These are phyloP conservation scores for Brienomyrus brachyistius DNA, from an alignment of 2,113 vertebrate species.

Conservation along the genomic window DNA sequence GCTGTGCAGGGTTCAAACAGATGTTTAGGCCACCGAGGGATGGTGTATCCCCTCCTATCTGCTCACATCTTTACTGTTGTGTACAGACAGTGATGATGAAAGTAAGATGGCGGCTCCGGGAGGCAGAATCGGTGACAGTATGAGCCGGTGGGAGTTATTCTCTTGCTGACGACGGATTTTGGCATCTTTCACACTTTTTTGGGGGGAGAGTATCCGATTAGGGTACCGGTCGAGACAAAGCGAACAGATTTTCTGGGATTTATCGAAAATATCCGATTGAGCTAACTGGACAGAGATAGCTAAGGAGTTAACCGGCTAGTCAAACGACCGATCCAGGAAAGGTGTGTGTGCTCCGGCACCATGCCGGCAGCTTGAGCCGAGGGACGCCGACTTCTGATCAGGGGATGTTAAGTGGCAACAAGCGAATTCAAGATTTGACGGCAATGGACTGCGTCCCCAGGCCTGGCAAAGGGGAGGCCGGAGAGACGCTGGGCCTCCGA, in stretches of 20 bases:
- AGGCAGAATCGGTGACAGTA: not conserved
- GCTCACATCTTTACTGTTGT: not conserved
- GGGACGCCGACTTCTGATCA: not conserved
- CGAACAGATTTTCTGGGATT: not conserved
- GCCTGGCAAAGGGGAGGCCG: not conserved
- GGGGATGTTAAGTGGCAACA: not conserved
- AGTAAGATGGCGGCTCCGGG: constrained; percentile 21
- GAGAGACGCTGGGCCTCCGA: not conserved
- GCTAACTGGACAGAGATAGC: not conserved
- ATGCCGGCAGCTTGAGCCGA: not conserved
- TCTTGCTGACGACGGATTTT: not conserved
- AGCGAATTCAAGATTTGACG: not conserved
- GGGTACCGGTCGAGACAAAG: not conserved
- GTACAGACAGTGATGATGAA: constrained; percentile 12
- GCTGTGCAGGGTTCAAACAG: not conserved
- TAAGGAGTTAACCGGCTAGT: not conserved
- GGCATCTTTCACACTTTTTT: not conserved
- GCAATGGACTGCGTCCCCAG: not conserved
- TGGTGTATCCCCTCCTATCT: not conserved
- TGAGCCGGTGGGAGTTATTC: not conserved
- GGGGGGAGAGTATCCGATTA: not conserved
- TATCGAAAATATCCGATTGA: not conserved
- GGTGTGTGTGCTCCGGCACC: not conserved
- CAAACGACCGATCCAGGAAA: not conserved
- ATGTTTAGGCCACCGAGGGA: not conserved